Conservation (phyloP, 1,140 invertebrate genomes). For the Delia radicum region DNA sequence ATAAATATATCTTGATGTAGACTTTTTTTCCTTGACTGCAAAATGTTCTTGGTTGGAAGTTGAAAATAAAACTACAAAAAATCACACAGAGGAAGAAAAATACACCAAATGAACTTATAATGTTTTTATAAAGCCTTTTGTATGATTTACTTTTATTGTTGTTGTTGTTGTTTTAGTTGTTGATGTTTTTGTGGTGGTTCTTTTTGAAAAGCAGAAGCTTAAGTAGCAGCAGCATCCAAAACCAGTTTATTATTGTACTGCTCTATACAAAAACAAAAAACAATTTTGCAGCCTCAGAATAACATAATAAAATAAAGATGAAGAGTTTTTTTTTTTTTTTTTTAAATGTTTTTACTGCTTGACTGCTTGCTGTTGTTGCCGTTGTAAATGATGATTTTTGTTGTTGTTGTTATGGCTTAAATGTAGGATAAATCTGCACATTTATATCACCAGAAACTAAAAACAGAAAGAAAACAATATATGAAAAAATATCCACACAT, state of each 20-base stretch:
- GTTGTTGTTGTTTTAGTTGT: not conserved
- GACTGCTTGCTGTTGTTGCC: not conserved
- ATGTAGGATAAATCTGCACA: not conserved
- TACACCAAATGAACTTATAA: slow-evolving; percentile 6
- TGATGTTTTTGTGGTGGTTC: not conserved
- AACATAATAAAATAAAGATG: not conserved
- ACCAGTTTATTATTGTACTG: slow-evolving; percentile 9
- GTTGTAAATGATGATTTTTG: not conserved
- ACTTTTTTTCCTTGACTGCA: too few relatives aligned
- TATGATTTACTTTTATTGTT: not conserved
- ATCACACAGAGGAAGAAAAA: not conserved
- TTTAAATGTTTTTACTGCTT: not conserved
- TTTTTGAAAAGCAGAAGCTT: not conserved
- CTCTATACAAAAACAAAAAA: slow-evolving; percentile 6
- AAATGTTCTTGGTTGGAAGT: not conserved
- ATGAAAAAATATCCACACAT: not conserved
- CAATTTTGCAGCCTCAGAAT: not conserved
- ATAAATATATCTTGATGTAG: too few relatives aligned
- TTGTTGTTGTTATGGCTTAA: not conserved
- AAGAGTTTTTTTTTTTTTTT: not conserved
- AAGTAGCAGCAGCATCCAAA: slow-evolving; percentile 13
- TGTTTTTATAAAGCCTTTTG: slow-evolving; percentile 18
- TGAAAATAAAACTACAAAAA: not conserved
- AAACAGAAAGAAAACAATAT: not conserved
- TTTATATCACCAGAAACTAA: not conserved